These are phyloP conservation scores for Xenotilapia longispinis DNA, from an alignment of 2,113 vertebrate species.

Conservation along the genomic window DNA sequence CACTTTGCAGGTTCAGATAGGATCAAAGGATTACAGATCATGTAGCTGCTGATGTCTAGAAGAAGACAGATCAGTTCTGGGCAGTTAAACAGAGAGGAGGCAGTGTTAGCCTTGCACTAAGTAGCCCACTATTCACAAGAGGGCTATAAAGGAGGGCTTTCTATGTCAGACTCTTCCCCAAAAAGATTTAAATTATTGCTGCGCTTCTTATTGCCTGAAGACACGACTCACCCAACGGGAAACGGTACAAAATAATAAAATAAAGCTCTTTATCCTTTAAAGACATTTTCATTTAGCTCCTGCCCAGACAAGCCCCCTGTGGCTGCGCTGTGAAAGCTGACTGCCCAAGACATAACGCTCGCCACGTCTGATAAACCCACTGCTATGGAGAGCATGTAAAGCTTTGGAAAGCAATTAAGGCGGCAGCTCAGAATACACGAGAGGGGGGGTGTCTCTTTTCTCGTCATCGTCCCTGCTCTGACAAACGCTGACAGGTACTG, in stretches of 20 bases:
- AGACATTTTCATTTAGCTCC: neutral
- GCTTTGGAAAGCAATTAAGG: conserved; percentile 63
- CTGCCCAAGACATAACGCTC: neutral
- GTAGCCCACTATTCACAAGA: neutral
- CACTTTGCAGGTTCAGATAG: neutral
- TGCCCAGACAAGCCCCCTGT: neutral
- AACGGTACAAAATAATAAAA: neutral
- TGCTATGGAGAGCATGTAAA: neutral
- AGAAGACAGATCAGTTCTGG: conserved; percentile 27
- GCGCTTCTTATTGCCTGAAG: neutral
- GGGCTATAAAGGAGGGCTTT: neutral
- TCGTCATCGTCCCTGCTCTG: conserved; percentile 22
- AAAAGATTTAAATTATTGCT: neutral
- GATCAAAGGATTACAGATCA: conserved; percentile 22
- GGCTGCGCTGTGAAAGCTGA: neutral
- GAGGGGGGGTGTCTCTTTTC: neutral
- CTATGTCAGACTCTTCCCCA: neutral
- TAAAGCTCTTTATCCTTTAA: neutral
- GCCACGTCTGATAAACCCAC: conserved; percentile 6
- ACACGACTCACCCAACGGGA: fast-evolving
- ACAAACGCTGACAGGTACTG: conserved; percentile 33
- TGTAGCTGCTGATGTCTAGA: conserved; percentile 17
- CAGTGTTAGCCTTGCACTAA: neutral
- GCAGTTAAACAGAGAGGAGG: neutral
- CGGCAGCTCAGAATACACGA: neutral